Percentiles rank a stretch among this genome's conserved stretches.
These are phyloP conservation scores for Ornithoptera priamus DNA, from an alignment of 2,888 invertebrate species.

Conservation along the genomic window DNA sequence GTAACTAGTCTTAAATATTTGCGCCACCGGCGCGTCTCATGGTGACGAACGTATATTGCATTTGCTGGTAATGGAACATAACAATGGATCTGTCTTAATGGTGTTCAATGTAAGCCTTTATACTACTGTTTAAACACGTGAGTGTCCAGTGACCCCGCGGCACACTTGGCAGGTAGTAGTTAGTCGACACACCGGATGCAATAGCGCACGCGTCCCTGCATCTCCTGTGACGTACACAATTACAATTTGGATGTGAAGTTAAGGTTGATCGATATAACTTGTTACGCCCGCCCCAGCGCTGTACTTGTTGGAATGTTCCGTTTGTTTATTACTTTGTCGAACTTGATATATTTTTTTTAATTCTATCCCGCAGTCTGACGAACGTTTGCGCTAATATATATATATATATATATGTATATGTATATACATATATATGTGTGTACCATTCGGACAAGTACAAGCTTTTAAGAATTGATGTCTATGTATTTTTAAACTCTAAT, in stretches of 20 bases:
- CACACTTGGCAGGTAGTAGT: too few relatives aligned
- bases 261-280: neutral
- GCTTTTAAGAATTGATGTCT: conserved; percentile 8
- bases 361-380: neutral
- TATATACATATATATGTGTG: neutral
- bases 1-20: conserved; percentile 61
- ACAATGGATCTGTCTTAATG: too few relatives aligned
- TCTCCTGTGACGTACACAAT: too few relatives aligned
- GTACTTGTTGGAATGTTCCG: neutral
- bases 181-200: too few relatives aligned
- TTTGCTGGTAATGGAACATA: neutral
- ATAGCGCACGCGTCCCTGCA: too few relatives aligned
- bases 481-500: conserved; percentile 40
- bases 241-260: too few relatives aligned
- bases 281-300: neutral
- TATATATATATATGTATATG: too few relatives aligned
- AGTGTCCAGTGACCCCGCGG: too few relatives aligned
- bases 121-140: too few relatives aligned
- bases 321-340: neutral
- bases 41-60: conserved; percentile 36
- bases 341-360: neutral
- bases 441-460: conserved; percentile 17
- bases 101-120: neutral
- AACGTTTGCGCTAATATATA: too few relatives aligned
- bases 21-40: conserved; percentile 43